Evolutionary conservation across 2,113 vertebrate species (phyloP).

Genomic region (Heterotis niloticus): DNA sequence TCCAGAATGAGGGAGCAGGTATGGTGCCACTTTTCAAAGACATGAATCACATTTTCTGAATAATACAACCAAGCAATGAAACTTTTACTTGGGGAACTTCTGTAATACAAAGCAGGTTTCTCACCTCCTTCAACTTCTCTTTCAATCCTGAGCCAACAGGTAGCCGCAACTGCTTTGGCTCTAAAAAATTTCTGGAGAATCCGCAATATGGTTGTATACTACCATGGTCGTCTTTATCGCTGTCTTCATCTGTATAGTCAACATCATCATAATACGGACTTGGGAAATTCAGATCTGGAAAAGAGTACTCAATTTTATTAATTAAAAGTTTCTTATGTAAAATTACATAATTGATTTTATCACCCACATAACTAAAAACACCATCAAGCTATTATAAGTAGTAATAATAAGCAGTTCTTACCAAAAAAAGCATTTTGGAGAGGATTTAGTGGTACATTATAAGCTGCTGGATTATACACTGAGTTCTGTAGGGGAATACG

Average conservation of each 20-base stretch:
- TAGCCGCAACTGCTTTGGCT: not conserved
- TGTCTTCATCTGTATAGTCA: slow-evolving; percentile 13
- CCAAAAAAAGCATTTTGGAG: slow-evolving; percentile 28
- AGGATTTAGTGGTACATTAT: slow-evolving; percentile 31
- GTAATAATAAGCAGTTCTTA: slow-evolving; percentile 18
- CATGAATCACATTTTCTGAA: no score
- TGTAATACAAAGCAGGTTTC: no score
- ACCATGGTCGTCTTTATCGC: not conserved
- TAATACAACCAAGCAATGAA: no score
- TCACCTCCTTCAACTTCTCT: no score
- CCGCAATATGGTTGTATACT: slow-evolving; percentile 38
- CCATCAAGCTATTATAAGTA: no score
- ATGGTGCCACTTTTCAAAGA: no score
- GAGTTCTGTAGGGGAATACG: slow-evolving; percentile 41
- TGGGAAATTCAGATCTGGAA: slow-evolving; percentile 23
- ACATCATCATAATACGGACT: slow-evolving; percentile 40
- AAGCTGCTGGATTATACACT: slow-evolving; percentile 35
- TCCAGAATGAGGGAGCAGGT: no score
- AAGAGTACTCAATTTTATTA: no score
- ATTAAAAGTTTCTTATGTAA: not conserved
- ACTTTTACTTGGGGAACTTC: no score
- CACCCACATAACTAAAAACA: not conserved
- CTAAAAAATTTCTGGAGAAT: slow-evolving; percentile 32
- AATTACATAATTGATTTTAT: no score
- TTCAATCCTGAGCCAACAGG: not conserved